phyloP scores from a whole-genome alignment of 2,888 invertebrate species.

The Leucophora obtusa region DNA sequence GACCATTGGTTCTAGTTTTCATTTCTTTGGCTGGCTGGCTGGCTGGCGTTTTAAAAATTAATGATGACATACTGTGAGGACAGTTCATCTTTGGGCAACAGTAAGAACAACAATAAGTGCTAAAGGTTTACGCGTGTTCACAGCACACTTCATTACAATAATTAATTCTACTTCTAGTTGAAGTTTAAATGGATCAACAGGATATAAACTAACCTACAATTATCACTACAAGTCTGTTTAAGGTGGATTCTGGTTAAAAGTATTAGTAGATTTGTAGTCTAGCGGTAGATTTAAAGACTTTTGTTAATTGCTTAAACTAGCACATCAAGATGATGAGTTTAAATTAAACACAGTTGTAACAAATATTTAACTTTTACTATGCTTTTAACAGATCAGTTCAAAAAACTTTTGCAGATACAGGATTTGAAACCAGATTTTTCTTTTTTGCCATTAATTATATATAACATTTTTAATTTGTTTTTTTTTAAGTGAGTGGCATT shows the following conservation, averaged over 20 bases:
- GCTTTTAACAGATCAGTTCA: background rate
- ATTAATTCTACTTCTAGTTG: constrained; percentile 39
- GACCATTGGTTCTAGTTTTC: constrained; percentile 11
- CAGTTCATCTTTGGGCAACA: constrained; percentile 29
- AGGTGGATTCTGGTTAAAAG: background rate
- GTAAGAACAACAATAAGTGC: constrained; percentile 24
- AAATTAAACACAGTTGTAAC: background rate
- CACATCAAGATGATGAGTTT: constrained; percentile 1
- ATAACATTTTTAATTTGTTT: background rate
- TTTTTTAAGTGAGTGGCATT: background rate
- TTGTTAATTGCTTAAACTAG: background rate
- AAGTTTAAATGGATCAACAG: background rate
- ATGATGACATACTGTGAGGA: constrained; percentile 53
- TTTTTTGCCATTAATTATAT: background rate
- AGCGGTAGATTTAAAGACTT: background rate
- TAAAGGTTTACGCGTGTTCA: constrained; percentile 57
- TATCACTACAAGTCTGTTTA: background rate
- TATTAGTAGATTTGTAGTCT: background rate
- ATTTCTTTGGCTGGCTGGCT: background rate
- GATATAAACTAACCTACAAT: background rate
- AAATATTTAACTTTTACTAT: background rate
- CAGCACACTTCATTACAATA: constrained; percentile 65
- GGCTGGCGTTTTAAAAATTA: constrained; percentile 56
- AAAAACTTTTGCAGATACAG: background rate
- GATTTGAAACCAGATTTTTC: background rate